phyloP scores from a whole-genome alignment of 1,140 invertebrate species.

The Drosophila equinoxialis region DNA sequence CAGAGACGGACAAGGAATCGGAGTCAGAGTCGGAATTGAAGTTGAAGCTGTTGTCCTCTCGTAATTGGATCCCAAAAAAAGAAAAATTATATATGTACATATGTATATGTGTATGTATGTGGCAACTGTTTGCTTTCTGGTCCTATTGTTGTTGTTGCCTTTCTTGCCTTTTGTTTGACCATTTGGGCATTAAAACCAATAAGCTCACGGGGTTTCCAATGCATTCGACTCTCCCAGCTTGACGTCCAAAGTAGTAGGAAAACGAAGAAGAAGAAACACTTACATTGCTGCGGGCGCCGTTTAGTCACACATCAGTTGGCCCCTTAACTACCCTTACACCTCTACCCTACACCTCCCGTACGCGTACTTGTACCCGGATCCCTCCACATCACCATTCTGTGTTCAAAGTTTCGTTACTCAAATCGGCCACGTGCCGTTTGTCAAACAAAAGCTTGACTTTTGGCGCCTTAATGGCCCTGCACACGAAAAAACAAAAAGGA shows the following conservation, averaged over 20 bases:
- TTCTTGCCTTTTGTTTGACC: slow-evolving; percentile 16
- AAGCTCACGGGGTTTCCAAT: slow-evolving; percentile 21
- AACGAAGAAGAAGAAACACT: slow-evolving; percentile 21
- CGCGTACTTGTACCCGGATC: too few species aligned
- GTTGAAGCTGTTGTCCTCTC: slow-evolving; percentile 25
- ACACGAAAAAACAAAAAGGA: neutral
- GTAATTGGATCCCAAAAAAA: slow-evolving; percentile 71
- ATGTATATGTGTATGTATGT: too few species aligned
- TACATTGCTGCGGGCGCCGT: slow-evolving; percentile 60
- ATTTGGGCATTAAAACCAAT: slow-evolving; percentile 22
- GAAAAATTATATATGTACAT: neutral
- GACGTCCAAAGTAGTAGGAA: slow-evolving; percentile 44
- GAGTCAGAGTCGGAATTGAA: slow-evolving; percentile 13
- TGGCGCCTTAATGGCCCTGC: slow-evolving; percentile 31
- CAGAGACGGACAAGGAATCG: neutral
- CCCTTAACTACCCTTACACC: slow-evolving; percentile 9
- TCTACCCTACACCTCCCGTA: neutral
- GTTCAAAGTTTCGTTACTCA: slow-evolving; percentile 1
- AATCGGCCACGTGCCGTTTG: slow-evolving; percentile 45
- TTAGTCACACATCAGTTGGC: slow-evolving; percentile 74
- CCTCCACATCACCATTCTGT: neutral
- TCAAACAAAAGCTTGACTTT: slow-evolving; percentile 77
- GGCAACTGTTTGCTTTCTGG: slow-evolving; percentile 72
- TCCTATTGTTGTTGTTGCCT: slow-evolving; percentile 3
- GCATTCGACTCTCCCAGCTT: slow-evolving; percentile 55